Evolutionary conservation across 2,797 vertebrate species (phyloP), one percentile per base, ranked within the genome.

Genomic region (Crypturellus tataupa): DNA sequence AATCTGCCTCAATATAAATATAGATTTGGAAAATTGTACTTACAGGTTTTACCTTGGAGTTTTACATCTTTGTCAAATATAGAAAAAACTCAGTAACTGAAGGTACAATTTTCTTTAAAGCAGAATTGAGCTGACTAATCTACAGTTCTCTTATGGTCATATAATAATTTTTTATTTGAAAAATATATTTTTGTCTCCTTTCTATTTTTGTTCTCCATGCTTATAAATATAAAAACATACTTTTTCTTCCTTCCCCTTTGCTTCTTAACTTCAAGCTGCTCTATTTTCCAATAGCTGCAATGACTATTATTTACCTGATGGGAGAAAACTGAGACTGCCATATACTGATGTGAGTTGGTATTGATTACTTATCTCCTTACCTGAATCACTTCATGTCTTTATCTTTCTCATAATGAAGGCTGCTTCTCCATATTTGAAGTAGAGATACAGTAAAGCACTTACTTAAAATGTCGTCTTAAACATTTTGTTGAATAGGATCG

Each of bases 1-100:
- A 96, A 95, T 89, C 83, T 77, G 62, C 65, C 87, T 90, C 24
- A 51, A 67, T 77, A 96, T 92, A 97, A 97, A 95, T 95, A 97
- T 13, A 96, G 96, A 97, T 96, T 94, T 94, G 90, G 85, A 96
- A 96, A 95, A 94, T 75, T 85, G 69, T 84, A 90, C 81, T 96
- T 91, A 96, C 85, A 65, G 47, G 59, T 39, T 94, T 62, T 72
- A 83, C 58, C 33, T 46, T 55, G 70, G 37, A 90, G 79, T 80
- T 86, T 35, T 97, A 87, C 59, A 89, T 98, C 97, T 96, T 3
- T 97, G 97, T 97, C 96, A 97, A 75, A 44, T 39, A 37, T 5
- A 87, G 64, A 24, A 71, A 90, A 88, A 39, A 6, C 24, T 37
- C 47, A 44, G 39, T 39, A 67, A 78, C 42, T 94, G 77, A 76